Conservation (phyloP, 2,113 vertebrate species). For the Beaufortia kweichowensis region DNA sequence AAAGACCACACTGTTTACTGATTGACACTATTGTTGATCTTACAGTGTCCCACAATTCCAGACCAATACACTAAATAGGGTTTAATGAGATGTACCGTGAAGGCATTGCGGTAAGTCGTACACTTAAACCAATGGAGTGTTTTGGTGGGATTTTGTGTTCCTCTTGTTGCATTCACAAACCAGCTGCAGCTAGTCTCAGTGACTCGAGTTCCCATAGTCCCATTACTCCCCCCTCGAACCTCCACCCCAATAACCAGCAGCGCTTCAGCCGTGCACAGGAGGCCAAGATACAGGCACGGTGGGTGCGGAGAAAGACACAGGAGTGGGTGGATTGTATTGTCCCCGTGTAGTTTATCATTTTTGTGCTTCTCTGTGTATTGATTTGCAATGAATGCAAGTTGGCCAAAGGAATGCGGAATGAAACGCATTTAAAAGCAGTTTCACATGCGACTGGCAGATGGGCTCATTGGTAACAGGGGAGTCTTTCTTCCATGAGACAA, state of each 20-base stretch:
- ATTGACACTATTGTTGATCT: background rate
- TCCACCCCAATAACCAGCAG: slow-evolving; percentile 9
- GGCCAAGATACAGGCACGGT: background rate
- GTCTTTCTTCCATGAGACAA: background rate
- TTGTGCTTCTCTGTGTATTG: slow-evolving; percentile 2
- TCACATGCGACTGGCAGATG: slow-evolving; percentile 16
- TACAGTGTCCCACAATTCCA: slow-evolving; percentile 4
- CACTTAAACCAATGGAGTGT: slow-evolving; percentile 28
- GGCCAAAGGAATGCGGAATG: background rate
- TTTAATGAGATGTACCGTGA: slow-evolving; percentile 14
- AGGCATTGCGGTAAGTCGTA: slow-evolving; percentile 5
- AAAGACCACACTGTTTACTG: background rate
- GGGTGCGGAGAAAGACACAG: background rate
- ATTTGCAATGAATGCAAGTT: background rate
- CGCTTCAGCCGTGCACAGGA: background rate
- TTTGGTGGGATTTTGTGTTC: slow-evolving; percentile 45
- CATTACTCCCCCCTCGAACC: background rate
- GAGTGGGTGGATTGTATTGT: slow-evolving; percentile 14
- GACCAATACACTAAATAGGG: background rate
- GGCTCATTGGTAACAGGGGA: background rate
- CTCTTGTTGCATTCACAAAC: slow-evolving; percentile 31
- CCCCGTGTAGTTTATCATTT: slow-evolving; percentile 7
- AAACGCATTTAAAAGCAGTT: background rate
- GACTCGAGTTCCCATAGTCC: slow-evolving; percentile 35
- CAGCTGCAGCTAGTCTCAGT: slow-evolving; percentile 40